These are phyloP conservation scores for Platyrinchus mystaceus DNA, from an alignment of 2,797 vertebrate species.

Conservation along the genomic window DNA sequence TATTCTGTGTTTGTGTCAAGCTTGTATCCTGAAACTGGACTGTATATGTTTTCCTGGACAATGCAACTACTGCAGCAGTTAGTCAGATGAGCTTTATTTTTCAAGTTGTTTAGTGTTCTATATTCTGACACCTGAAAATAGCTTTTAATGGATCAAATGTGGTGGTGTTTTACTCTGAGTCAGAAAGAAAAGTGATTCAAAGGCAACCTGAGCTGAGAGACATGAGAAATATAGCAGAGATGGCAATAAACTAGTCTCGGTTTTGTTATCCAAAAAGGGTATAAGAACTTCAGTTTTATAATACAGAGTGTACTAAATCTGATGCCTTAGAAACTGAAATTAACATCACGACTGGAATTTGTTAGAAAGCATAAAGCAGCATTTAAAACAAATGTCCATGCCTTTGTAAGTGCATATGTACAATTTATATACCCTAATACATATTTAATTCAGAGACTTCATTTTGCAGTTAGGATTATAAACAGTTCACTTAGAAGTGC, in stretches of 20 bases:
- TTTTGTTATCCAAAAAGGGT: background rate
- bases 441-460: background rate
- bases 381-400: background rate
- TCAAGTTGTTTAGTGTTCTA: background rate
- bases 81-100: background rate
- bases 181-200: background rate
- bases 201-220: background rate
- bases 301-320: background rate
- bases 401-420: background rate
- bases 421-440: background rate
- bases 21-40: background rate
- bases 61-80: background rate
- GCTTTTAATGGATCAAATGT: background rate
- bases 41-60: background rate
- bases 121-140: background rate
- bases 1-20: background rate
- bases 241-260: background rate
- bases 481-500: background rate
- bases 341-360: background rate
- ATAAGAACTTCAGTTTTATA: background rate
- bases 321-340: background rate
- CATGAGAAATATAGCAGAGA: background rate
- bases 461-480: background rate
- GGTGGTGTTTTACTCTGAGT: background rate
- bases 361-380: background rate